Percentiles rank a stretch among this genome's conserved stretches.
Conservation (phyloP, 2,797 vertebrate genomes). For the Sebastiscus albofasciatus region DNA sequence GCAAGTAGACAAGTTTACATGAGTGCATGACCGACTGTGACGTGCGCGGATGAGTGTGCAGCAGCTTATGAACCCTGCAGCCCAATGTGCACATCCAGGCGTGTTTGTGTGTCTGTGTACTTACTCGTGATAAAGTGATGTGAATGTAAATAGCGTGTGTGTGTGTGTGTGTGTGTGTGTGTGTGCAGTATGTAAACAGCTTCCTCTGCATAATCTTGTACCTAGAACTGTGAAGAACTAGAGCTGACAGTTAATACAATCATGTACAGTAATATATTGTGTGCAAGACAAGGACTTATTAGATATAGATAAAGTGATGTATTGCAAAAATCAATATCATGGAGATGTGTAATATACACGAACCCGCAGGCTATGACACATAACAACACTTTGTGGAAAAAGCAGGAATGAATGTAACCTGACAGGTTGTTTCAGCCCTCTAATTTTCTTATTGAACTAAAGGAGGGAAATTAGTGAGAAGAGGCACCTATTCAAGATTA, state of each 20-base stretch:
- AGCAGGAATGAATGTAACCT: background rate
- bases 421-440: background rate
- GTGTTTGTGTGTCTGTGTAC: constrained; percentile 3
- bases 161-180: background rate
- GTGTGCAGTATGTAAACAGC: background rate
- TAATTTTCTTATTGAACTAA: constrained; percentile 14
- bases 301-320: background rate
- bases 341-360: constrained; percentile 3
- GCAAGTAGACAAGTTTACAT: constrained; percentile 31
- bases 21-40: constrained; percentile 34
- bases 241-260: background rate
- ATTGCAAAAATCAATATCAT: constrained; percentile 17
- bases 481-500: constrained; percentile 2
- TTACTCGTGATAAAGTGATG: background rate
- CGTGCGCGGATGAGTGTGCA: constrained; percentile 27
- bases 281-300: background rate
- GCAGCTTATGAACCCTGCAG: constrained; percentile 30
- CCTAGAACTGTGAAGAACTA: background rate
- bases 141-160: background rate
- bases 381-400: background rate
- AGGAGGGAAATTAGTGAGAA: constrained; percentile 5
- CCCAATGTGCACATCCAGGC: constrained; percentile 1
- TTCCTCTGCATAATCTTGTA: background rate
- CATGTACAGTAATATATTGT: background rate
- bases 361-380: background rate